Evolutionary conservation across 2,888 invertebrate genomes (phyloP), one percentile per base, ranked within the genome.

Genomic region (Hypomecis atomaria): DNA sequence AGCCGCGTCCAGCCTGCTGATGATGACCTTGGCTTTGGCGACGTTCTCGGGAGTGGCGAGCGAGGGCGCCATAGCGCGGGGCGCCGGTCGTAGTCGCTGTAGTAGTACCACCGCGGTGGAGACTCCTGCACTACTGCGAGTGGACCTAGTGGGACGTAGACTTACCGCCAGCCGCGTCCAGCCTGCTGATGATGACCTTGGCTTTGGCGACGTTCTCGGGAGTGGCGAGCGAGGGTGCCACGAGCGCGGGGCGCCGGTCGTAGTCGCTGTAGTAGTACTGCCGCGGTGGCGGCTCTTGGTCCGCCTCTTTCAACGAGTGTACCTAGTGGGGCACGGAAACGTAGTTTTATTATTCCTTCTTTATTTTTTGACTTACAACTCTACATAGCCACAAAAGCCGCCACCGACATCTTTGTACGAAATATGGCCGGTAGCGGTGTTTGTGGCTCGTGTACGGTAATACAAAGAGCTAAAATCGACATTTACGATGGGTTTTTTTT

Each of bases 181-280:
- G 23, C 23, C 23, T 23, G 23, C 23, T 23, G 23, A 23, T 23
- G 23, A 23, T 23, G 23, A 23, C 23, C 23, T 23, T 23, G 3
- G 95, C 95, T 71, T 94, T 94, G n/a, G 87, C 87, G n/a, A 94
- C 92, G 81, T 94, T 94, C 40, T 93, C 92, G 0, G 87, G 78
- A 0, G 91, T 94, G 9, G 93, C 95, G 42, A 85, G 87, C 36
- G 90, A 92, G 0, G 94, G 94, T 10, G 92, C 85, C 57, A 94
- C 91, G 40, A 94, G 74, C 0, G 72, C 75, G 1, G 76, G 65
- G 38, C 67, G 71, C 62, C 70, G 74, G 61, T 73, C 76, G 23
- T 70, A 58, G 62, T 86, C 79, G 52, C 75, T 79, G 65, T 75
- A 78, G 64, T 79, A 81, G 62, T 78, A 78, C 1, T 72, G 56